Conservation (phyloP, 1,140 invertebrate genomes). For the Neodiprion fabricii region DNA sequence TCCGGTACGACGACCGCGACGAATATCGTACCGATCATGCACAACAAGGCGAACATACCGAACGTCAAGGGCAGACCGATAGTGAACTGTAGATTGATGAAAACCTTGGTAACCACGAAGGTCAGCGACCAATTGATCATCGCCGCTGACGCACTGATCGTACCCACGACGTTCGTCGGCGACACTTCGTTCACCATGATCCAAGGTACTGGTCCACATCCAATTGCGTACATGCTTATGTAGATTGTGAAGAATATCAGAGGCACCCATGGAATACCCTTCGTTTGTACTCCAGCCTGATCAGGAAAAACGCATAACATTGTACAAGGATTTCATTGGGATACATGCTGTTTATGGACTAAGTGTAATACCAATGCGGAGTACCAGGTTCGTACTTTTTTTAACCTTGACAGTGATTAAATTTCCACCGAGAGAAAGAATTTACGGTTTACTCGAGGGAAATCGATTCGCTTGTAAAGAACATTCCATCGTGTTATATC, state of each 20-base stretch:
- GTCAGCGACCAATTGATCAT: constrained; percentile 63
- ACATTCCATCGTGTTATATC: no score
- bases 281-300: neutral
- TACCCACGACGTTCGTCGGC: constrained; percentile 62
- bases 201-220: constrained; percentile 61
- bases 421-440: no score
- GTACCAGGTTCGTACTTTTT: no score
- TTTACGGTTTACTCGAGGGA: no score
- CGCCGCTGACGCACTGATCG: constrained; percentile 57
- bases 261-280: constrained; percentile 58
- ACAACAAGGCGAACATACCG: constrained; percentile 62
- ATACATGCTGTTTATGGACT: no score
- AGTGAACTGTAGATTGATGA: constrained; percentile 52
- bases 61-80: constrained; percentile 63
- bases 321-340: no score
- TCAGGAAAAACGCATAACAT: no score
- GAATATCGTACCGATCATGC: constrained; percentile 61
- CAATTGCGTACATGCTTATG: constrained; percentile 54
- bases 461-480: no score
- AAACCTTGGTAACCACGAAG: constrained; percentile 64
- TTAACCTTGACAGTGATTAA: no score
- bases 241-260: constrained; percentile 60
- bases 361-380: no score
- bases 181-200: constrained; percentile 55
- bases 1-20: constrained; percentile 65